Conservation (phyloP, 1,140 invertebrate genomes). For the Semibalanus balanoides region DNA sequence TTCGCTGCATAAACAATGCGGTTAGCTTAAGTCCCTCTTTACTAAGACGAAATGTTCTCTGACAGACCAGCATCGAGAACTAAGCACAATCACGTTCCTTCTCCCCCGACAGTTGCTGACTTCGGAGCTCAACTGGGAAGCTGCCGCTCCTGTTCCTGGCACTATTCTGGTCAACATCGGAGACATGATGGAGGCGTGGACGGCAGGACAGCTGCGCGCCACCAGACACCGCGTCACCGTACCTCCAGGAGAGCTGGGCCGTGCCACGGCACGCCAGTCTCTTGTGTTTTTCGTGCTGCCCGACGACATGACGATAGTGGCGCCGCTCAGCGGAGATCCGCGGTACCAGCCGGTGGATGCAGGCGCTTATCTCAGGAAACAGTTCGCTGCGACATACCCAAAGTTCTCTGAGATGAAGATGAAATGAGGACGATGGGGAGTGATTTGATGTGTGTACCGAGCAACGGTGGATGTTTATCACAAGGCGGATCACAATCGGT, state of each 20-base stretch:
- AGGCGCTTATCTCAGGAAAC: slow-evolving; percentile 20
- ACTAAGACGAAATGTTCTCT: too few relatives aligned
- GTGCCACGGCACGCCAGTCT: slow-evolving; percentile 46
- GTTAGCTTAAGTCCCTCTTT: too few relatives aligned
- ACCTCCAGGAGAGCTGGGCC: slow-evolving; percentile 42
- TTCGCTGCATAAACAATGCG: too few relatives aligned
- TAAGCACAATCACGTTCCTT: too few relatives aligned
- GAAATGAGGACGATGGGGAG: too few relatives aligned
- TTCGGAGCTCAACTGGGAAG: slow-evolving; percentile 49
- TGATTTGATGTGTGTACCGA: too few relatives aligned
- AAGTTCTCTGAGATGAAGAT: too few relatives aligned
- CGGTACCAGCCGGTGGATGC: slow-evolving; percentile 23
- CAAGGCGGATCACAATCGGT: too few relatives aligned
- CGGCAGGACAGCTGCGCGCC: slow-evolving; percentile 48
- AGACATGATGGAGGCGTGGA: slow-evolving; percentile 60
- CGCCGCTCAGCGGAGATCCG: slow-evolving; percentile 35
- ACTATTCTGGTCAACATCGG: slow-evolving; percentile 63
- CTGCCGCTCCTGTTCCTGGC: slow-evolving; percentile 57
- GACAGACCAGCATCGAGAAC: too few relatives aligned
- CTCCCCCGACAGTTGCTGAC: slow-evolving; percentile 22
- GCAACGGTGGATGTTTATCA: too few relatives aligned
- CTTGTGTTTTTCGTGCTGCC: slow-evolving; percentile 64
- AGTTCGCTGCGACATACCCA: slow-evolving; percentile 16
- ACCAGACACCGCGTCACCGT: slow-evolving; percentile 58
- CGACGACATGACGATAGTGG: slow-evolving; percentile 40